phyloP scores from a whole-genome alignment of 1,140 invertebrate genomes.

The Drosophila santomea region DNA sequence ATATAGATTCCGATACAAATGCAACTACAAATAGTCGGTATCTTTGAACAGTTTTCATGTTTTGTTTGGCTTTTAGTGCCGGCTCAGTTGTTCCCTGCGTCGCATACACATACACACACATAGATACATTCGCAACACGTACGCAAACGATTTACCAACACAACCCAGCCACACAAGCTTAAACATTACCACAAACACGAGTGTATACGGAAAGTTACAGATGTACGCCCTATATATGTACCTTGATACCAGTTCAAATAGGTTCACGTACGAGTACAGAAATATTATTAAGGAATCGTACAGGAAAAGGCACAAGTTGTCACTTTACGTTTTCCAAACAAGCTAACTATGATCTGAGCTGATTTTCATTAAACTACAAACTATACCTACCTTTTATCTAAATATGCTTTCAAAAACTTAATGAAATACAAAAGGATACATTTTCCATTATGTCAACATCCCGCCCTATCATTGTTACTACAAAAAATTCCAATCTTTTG shows the following conservation, averaged over 20 bases:
- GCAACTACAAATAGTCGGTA: conserved; percentile 31
- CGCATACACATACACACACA: conserved; percentile 1
- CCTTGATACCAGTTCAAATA: not conserved
- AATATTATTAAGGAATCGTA: too few species aligned
- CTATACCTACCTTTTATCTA: too few species aligned
- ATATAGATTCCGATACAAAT: conserved; percentile 20
- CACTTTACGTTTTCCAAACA: too few species aligned
- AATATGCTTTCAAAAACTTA: too few species aligned
- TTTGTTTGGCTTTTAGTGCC: conserved; percentile 78
- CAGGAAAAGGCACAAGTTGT: too few species aligned
- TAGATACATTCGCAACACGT: not conserved
- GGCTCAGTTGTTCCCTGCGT: conserved; percentile 57
- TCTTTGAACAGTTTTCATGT: conserved; percentile 72
- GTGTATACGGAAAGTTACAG: not conserved
- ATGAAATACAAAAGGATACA: too few species aligned
- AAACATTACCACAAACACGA: conserved; percentile 28
- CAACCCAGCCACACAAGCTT: conserved; percentile 7
- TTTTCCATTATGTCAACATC: too few species aligned
- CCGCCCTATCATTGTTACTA: too few species aligned
- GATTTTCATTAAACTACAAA: too few species aligned
- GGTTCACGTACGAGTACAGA: too few species aligned
- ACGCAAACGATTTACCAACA: conserved; percentile 23
- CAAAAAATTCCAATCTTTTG: too few species aligned
- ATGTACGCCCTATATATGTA: not conserved
- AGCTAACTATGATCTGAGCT: too few species aligned